These are phyloP conservation scores for Caenorhabditis tropicalis DNA, from an alignment of 1,140 invertebrate species.

Conservation along the genomic window DNA sequence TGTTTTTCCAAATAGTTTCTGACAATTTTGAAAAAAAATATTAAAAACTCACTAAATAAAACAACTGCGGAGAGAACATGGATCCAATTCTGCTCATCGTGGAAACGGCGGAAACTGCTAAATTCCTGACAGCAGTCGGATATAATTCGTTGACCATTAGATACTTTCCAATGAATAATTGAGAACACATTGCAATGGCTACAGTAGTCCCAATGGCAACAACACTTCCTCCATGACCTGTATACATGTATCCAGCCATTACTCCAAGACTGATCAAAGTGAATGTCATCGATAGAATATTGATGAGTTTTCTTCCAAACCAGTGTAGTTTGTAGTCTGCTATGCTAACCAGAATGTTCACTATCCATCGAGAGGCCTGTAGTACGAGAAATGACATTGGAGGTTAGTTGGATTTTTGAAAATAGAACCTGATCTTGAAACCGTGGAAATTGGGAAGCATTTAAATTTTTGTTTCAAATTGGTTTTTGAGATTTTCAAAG, in stretches of 20 bases:
- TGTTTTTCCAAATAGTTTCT: too few relatives aligned
- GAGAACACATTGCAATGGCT: conserved; percentile 13
- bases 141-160: conserved; percentile 50
- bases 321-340: conserved; percentile 39
- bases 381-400: too few relatives aligned
- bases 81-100: conserved; percentile 49
- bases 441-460: too few relatives aligned
- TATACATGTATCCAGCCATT: background rate
- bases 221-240: background rate
- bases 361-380: conserved; percentile 40
- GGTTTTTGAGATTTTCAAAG: too few relatives aligned
- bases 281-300: background rate
- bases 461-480: too few relatives aligned
- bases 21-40: too few relatives aligned
- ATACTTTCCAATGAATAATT: conserved; percentile 55
- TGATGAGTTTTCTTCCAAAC: conserved; percentile 47
- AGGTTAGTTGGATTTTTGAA: too few relatives aligned
- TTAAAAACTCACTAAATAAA: conserved; percentile 52
- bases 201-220: background rate
- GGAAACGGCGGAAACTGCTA: conserved; percentile 42
- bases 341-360: conserved; percentile 30
- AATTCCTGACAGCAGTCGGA: conserved; percentile 57
- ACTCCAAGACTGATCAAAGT: conserved; percentile 6
- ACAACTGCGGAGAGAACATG: conserved; percentile 54
- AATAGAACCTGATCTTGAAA: too few relatives aligned